Conservation (phyloP, 2,888 invertebrate species). For the Aspidapion aeneum region DNA sequence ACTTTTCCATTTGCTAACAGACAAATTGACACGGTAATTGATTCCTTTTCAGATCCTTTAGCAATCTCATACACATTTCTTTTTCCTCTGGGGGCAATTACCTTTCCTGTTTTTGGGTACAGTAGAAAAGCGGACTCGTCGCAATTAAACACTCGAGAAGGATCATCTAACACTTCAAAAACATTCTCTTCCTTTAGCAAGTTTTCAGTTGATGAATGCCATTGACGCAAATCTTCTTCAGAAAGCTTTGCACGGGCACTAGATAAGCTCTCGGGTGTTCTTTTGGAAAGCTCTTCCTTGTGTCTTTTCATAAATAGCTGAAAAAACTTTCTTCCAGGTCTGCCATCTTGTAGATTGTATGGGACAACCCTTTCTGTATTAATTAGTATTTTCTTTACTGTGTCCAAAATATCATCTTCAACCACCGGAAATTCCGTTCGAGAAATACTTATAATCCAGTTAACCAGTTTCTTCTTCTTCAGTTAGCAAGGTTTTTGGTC, state of each 20-base stretch:
- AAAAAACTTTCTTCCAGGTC: constrained; percentile 8
- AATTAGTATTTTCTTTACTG: constrained; percentile 13
- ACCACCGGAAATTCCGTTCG: constrained; percentile 19
- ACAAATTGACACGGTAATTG: constrained; percentile 10
- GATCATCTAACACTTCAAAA: constrained; percentile 5
- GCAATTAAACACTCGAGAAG: constrained; percentile 12
- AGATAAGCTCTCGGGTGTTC: constrained; percentile 5
- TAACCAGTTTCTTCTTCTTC: constrained; percentile 13
- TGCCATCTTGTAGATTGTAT: constrained; percentile 3
- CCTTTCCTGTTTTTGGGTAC: constrained; percentile 13
- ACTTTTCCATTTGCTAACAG: constrained; percentile 8
- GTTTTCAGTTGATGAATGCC: constrained; percentile 5
- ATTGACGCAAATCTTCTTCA: constrained; percentile 11
- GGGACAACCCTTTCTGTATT: constrained; percentile 1
- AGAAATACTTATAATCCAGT: constrained; percentile 19
- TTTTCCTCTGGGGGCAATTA: constrained; percentile 12
- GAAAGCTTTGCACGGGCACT: constrained; percentile 6
- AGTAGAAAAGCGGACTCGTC: constrained; percentile 16
- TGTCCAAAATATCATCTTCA: constrained; percentile 10
- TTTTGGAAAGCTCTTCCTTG: constrained; percentile 7
- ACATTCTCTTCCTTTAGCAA: constrained; percentile 7
- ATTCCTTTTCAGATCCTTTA: constrained; percentile 14
- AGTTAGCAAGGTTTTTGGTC: constrained; percentile 10
- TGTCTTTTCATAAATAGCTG: constrained; percentile 8
- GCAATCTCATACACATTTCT: constrained; percentile 12